These are phyloP conservation scores for Dioctria linearis DNA, from an alignment of 2,888 invertebrate species.

Conservation along the genomic window DNA sequence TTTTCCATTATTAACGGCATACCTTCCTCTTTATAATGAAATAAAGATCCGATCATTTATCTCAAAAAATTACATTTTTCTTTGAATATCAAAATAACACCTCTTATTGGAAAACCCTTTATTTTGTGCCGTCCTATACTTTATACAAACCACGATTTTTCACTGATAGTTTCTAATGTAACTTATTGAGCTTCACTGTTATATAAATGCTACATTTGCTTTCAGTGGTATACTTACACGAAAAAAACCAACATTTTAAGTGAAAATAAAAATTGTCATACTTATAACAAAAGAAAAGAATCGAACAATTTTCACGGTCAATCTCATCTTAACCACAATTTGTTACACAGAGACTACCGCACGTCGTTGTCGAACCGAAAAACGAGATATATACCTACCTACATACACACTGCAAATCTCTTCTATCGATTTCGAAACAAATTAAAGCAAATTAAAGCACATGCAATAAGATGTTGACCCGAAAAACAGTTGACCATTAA, in stretches of 20 bases:
- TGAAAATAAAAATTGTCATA: constrained; percentile 21
- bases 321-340: background rate
- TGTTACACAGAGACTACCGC: background rate
- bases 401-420: background rate
- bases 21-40: too few relatives aligned
- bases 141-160: too few relatives aligned
- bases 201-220: too few relatives aligned
- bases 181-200: too few relatives aligned
- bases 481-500: constrained; percentile 31
- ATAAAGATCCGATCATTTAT: too few relatives aligned
- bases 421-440: background rate
- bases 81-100: too few relatives aligned
- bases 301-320: background rate
- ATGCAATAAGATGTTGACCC: constrained; percentile 31
- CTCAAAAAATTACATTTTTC: too few relatives aligned
- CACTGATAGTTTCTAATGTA: too few relatives aligned
- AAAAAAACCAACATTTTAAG: constrained; percentile 1
- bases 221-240: too few relatives aligned
- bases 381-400: background rate
- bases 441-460: background rate
- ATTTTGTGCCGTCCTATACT: too few relatives aligned
- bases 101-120: too few relatives aligned
- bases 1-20: too few relatives aligned
- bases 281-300: background rate
- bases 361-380: background rate